Base-by-base conservation (phyloP, 1,140 invertebrate genomes). In the Andrena cerasifolii region DNA sequence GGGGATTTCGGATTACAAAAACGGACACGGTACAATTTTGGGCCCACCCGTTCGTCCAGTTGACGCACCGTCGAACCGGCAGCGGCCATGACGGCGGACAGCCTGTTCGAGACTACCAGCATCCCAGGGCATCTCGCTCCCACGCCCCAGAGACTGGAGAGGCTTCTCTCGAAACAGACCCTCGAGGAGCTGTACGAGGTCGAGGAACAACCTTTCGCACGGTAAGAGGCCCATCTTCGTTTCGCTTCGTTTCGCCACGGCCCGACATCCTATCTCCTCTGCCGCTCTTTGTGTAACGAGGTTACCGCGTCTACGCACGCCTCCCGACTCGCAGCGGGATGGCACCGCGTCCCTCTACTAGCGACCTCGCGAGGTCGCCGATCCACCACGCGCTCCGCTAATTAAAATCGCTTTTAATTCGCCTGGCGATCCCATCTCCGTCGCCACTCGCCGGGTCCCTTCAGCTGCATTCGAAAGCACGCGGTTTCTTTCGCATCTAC, bases 141-240 rank as follows among this genome's bases (percentile, higher is more conserved):
- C 89, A 91, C 92, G 90, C 88, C 91, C 56, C 88, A 93, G 79
- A 86, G 92, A 82, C 87, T 93, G 66, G 91, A 93, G 90, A 91
- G 91, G 88, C 89, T 93, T 77, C 90, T 93, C 83, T 91, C 91
- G 82, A 93, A 92, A 83, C 90, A 91, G 86, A 91, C 89, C 78
- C 92, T 93, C 86, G 92, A 93, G 86, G 89, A 93, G 56, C 92
- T 93, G 56, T 93, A 93, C 87, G 91, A 93, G 82, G 93, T 93
- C 82, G 93, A 93, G 89, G 91, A 93, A 87, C 92, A 93, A 81
- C 93, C 93, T 84, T 93, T 93, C 88, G 93, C 93, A 87, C 89
- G 93, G 93, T 93, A 87, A 91, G 85, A 80, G 61, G 54, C 54
- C 24, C 21, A 12, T 21, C 40, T 62, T 12, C 45, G 31, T 47